These are phyloP conservation scores for Ctenopoma multispine DNA, from an alignment of 2,797 vertebrate species.

Conservation along the genomic window DNA sequence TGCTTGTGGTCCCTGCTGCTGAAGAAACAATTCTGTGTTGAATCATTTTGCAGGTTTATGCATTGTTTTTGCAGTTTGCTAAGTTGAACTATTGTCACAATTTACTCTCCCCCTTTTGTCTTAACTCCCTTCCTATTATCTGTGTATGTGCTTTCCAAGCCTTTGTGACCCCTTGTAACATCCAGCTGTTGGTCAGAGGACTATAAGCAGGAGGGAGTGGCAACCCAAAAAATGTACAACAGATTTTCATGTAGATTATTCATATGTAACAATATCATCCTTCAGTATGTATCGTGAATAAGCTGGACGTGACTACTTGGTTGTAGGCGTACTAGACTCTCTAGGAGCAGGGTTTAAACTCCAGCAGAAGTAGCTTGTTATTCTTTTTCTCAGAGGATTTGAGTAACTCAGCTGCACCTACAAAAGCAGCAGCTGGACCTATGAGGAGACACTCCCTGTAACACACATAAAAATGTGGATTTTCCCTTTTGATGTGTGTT, in stretches of 20 bases:
- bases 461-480: slow-evolving; percentile 34
- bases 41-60: slow-evolving; percentile 1
- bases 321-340: slow-evolving; percentile 49
- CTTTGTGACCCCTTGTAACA: slow-evolving; percentile 43
- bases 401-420: slow-evolving; percentile 74
- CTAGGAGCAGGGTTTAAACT: slow-evolving; percentile 34
- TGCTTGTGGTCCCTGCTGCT: slow-evolving; percentile 3
- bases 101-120: slow-evolving; percentile 10
- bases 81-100: slow-evolving; percentile 25
- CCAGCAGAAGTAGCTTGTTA: slow-evolving; percentile 58
- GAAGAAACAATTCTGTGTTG: slow-evolving; percentile 5
- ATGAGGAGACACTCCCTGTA: slow-evolving; percentile 61
- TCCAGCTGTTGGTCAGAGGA: slow-evolving; percentile 63
- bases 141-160: slow-evolving; percentile 10
- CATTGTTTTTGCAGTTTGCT: slow-evolving; percentile 1
- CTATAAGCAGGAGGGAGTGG: slow-evolving; percentile 18
- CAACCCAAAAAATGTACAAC: slow-evolving; percentile 27
- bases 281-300: slow-evolving; percentile 28
- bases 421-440: slow-evolving; percentile 61
- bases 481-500: slow-evolving; percentile 19
- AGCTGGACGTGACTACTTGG: slow-evolving; percentile 13
- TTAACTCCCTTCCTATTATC: slow-evolving; percentile 10
- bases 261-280: slow-evolving; percentile 45
- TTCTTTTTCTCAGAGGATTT: slow-evolving; percentile 62
- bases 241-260: slow-evolving; percentile 32